Conservation (phyloP, 2,113 vertebrate genomes). For the Taxidea taxus region DNA sequence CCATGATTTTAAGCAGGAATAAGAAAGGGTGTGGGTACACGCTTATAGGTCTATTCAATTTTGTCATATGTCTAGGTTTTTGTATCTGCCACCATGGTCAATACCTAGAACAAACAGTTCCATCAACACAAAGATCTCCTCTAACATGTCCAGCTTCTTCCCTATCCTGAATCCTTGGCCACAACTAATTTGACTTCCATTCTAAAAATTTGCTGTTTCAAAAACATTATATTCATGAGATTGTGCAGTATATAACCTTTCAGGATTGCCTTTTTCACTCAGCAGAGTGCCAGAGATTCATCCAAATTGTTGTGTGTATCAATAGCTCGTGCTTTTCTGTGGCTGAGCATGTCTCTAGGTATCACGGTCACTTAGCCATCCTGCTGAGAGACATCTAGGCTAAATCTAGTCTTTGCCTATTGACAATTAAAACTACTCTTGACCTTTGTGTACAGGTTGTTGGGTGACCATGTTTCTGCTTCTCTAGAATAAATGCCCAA, state of each 20-base stretch:
- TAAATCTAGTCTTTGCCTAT: background rate
- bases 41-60: background rate
- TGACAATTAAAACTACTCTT: background rate
- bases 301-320: background rate
- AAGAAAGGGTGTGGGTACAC: background rate
- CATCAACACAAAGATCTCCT: background rate
- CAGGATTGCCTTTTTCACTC: background rate
- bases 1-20: background rate
- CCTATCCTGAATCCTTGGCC: background rate
- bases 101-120: background rate
- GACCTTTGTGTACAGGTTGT: background rate
- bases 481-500: background rate
- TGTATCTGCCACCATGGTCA: background rate
- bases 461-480: background rate
- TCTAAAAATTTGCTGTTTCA: background rate
- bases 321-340: background rate
- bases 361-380: background rate
- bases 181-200: background rate
- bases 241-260: background rate
- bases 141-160: background rate
- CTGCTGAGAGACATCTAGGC: background rate
- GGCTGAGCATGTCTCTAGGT: background rate
- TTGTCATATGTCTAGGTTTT: background rate
- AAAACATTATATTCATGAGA: background rate
- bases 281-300: background rate